These are phyloP conservation scores for Sebastes kiyomatsui DNA, from an alignment of 2,797 vertebrate species.

Conservation along the genomic window DNA sequence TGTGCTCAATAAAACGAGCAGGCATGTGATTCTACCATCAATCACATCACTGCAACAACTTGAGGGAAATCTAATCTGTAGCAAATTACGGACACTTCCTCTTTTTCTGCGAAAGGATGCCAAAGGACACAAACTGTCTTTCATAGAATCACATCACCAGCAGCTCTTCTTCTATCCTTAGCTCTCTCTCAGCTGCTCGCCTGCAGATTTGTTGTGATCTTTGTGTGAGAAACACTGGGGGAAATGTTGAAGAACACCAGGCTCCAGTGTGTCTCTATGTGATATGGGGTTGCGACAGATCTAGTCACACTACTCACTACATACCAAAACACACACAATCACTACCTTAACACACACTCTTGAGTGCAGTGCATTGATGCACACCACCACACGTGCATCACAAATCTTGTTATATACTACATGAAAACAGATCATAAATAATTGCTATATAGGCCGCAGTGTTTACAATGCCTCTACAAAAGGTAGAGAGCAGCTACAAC, in stretches of 20 bases:
- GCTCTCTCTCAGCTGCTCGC: slow-evolving; percentile 29
- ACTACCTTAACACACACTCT: neutral
- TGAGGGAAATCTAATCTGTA: slow-evolving; percentile 4
- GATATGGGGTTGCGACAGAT: slow-evolving; percentile 21
- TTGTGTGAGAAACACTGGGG: slow-evolving; percentile 44
- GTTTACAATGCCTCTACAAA: neutral
- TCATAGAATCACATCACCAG: slow-evolving; percentile 17
- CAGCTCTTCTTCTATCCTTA: slow-evolving; percentile 46
- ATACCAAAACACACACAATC: neutral
- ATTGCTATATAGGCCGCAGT: slow-evolving; percentile 1
- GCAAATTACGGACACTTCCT: slow-evolving; percentile 19
- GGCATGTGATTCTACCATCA: neutral
- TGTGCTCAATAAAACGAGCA: neutral
- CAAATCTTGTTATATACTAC: neutral
- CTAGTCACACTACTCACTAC: neutral
- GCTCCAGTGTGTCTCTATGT: slow-evolving; percentile 12
- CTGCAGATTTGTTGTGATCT: slow-evolving; percentile 38
- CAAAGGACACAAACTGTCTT: slow-evolving; percentile 45
- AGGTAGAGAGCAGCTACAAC: neutral
- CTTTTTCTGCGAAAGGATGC: slow-evolving; percentile 12
- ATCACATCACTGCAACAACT: neutral
- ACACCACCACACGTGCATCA: neutral
- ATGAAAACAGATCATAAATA: slow-evolving; percentile 37
- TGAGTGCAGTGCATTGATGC: neutral
- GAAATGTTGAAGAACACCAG: slow-evolving; percentile 39